Evolutionary conservation across 2,113 vertebrate species (phyloP).

Genomic region (Porphyrio hochstetteri): DNA sequence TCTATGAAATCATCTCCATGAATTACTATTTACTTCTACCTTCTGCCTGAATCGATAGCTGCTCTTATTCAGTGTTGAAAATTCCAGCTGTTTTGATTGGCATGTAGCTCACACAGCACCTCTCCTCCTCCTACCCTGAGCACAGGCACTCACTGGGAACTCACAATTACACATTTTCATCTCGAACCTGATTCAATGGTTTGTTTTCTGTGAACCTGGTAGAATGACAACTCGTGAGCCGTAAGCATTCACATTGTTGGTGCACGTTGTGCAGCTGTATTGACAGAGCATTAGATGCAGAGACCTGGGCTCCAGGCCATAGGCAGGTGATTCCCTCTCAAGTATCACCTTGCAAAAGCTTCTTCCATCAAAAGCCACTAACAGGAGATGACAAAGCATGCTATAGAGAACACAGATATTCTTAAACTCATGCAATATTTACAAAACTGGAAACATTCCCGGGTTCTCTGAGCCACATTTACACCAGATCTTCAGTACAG

Average conservation of each 20-base stretch:
- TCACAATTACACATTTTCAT: background rate
- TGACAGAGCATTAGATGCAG: background rate
- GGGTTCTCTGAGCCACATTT: background rate
- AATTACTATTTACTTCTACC: slow-evolving; percentile 21
- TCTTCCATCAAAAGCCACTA: background rate
- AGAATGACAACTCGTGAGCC: background rate
- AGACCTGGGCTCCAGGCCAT: background rate
- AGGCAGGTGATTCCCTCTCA: rapidly evolving
- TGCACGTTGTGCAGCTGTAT: background rate
- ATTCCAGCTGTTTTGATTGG: background rate
- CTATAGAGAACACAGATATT: background rate
- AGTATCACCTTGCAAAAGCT: background rate
- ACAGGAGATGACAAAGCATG: background rate
- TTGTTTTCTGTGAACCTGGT: background rate
- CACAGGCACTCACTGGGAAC: background rate
- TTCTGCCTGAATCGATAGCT: background rate
- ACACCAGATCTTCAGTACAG: background rate
- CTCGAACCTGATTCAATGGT: background rate
- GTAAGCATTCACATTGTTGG: background rate
- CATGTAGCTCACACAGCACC: background rate
- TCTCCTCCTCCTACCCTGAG: background rate
- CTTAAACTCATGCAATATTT: background rate
- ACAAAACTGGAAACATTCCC: background rate
- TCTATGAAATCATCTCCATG: slow-evolving; percentile 1
- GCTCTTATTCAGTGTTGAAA: background rate